A percentile compares a stretch with the other conserved stretches of the same genome.
These are phyloP conservation scores for Hormaphis cornu DNA, from an alignment of 1,140 invertebrate genomes.

Conservation along the genomic window DNA sequence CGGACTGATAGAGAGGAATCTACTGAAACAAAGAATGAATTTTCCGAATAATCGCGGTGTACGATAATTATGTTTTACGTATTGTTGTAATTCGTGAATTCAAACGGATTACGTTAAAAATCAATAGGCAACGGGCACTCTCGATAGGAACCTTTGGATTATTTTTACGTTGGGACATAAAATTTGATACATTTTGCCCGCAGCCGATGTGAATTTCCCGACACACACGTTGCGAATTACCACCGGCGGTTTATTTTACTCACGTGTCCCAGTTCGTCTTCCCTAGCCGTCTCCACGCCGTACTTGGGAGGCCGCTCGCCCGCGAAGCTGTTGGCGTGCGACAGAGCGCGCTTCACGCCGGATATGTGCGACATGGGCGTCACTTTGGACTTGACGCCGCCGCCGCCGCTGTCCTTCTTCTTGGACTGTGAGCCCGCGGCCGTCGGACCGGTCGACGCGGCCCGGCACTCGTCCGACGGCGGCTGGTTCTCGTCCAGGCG, in stretches of 20 bases:
- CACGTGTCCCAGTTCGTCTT: slow-evolving; percentile 78
- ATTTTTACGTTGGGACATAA: too few species aligned
- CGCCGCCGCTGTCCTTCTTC: slow-evolving; percentile 54
- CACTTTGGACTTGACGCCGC: slow-evolving; percentile 40
- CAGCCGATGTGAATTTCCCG: too few species aligned
- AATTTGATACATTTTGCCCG: too few species aligned
- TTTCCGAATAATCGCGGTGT: too few species aligned
- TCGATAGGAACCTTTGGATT: too few species aligned
- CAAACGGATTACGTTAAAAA: too few species aligned
- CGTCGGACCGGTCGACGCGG: slow-evolving; percentile 41
- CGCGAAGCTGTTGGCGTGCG: slow-evolving; percentile 84
- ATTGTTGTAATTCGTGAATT: too few species aligned
- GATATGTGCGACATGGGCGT: slow-evolving; percentile 78
- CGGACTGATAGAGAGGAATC: too few species aligned
- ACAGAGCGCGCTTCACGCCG: slow-evolving; percentile 75
- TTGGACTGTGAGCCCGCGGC: slow-evolving; percentile 33
- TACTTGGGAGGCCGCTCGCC: slow-evolving; percentile 78
- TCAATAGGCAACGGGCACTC: too few species aligned
- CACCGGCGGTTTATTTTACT: slow-evolving; percentile 17
- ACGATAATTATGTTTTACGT: too few species aligned
- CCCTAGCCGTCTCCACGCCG: slow-evolving; percentile 82
- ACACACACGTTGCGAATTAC: too few species aligned
- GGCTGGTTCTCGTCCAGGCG: slow-evolving; percentile 56
- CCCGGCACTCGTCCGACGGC: neutral
- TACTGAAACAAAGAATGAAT: too few species aligned